These are phyloP conservation scores for Xestobium rufovillosum DNA, from an alignment of 2,888 invertebrate species.

Conservation along the genomic window DNA sequence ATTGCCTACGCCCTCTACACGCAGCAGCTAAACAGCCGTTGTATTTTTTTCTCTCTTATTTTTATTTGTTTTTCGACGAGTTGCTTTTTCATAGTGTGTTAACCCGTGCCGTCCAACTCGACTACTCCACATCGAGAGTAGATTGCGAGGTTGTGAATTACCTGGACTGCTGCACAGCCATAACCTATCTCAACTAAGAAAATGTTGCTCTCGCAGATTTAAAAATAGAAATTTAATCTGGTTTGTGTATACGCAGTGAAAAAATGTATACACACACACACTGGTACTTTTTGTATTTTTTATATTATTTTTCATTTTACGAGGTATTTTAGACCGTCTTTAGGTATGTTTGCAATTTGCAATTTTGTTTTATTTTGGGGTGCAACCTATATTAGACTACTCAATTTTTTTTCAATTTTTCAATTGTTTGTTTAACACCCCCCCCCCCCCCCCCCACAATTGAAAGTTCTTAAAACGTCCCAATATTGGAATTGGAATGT, in stretches of 20 bases:
- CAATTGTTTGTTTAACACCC: no score
- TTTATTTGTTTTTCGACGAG: constrained; percentile 40
- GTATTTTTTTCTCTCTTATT: constrained; percentile 29
- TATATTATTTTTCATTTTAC: no score
- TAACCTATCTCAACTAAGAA: constrained; percentile 44
- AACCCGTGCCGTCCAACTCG: constrained; percentile 35
- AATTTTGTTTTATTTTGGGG: no score
- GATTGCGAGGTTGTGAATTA: constrained; percentile 21
- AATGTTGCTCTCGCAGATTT: constrained; percentile 42
- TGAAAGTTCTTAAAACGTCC: no score
- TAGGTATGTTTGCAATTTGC: no score
- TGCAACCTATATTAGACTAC: no score
- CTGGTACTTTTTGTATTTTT: no score
- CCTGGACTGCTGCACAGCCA: constrained; percentile 36
- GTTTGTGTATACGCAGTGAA: constrained; percentile 22
- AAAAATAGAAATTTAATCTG: constrained; percentile 42
- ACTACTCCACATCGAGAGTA: constrained; percentile 5
- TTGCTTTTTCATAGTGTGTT: constrained; percentile 44
- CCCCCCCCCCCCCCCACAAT: no score
- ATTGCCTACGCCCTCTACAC: constrained; percentile 35
- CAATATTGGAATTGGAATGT: no score
- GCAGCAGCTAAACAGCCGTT: constrained; percentile 30
- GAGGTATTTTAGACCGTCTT: no score
- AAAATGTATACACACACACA: no score
- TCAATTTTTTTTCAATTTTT: no score